Evolutionary conservation across 2,797 vertebrate species (phyloP).

Genomic region (Syncerus caffer): DNA sequence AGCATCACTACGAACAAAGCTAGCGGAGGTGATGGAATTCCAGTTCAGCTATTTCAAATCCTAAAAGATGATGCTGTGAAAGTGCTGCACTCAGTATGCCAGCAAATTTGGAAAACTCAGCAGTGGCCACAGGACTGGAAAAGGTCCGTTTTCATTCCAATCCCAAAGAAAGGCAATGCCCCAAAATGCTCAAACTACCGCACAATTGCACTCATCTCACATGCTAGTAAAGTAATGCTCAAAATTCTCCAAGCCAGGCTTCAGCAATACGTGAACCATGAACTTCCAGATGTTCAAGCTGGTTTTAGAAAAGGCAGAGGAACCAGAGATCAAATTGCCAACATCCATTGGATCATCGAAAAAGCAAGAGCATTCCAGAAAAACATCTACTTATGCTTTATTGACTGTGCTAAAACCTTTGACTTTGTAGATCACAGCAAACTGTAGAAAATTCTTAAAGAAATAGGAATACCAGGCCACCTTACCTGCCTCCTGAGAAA

Average conservation of each 20-base stretch:
- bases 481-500: not conserved
- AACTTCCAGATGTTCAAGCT: not conserved
- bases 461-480: not conserved
- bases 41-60: not conserved
- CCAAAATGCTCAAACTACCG: fast-evolving
- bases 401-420: not conserved
- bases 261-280: fast-evolving
- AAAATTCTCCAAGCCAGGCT: not conserved
- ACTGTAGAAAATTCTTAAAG: not conserved
- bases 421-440: not conserved
- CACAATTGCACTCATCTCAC: not conserved
- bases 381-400: not conserved
- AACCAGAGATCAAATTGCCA: not conserved
- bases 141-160: not conserved
- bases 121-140: not conserved
- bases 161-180: not conserved
- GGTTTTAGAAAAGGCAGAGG: not conserved
- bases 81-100: not conserved
- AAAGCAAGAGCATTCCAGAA: not conserved
- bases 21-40: not conserved
- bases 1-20: not conserved
- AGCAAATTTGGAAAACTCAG: not conserved
- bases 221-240: not conserved
- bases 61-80: not conserved
- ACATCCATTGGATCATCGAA: fast-evolving